These are phyloP conservation scores for Alectura lathami DNA, from an alignment of 2,113 vertebrate species.

Conservation along the genomic window DNA sequence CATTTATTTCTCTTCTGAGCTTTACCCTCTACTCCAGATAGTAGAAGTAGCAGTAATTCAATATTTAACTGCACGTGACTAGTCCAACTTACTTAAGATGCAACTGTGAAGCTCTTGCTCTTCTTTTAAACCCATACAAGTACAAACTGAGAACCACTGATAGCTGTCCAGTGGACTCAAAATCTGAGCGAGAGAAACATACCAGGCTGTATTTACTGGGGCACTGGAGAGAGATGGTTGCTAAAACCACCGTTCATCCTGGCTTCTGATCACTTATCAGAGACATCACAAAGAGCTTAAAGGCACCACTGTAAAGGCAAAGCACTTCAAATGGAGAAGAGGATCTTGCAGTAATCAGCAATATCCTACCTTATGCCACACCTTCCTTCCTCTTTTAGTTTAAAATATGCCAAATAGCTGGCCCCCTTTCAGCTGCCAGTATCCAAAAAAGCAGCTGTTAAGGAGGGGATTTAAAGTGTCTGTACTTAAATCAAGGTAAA, in stretches of 20 bases:
- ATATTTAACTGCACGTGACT: neutral
- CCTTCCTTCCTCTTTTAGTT: neutral
- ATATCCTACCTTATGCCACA: neutral
- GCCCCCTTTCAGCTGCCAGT: neutral
- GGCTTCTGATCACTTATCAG: neutral
- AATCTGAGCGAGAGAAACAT: neutral
- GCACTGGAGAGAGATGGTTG: neutral
- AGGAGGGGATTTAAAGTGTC: neutral
- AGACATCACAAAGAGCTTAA: neutral
- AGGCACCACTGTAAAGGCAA: slow-evolving; percentile 54
- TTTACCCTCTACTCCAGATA: neutral
- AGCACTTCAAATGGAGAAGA: neutral
- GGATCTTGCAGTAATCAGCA: neutral
- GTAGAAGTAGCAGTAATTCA: neutral
- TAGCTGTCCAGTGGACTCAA: neutral
- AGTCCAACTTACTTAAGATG: neutral
- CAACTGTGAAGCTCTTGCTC: neutral
- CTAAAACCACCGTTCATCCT: neutral
- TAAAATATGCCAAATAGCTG: neutral
- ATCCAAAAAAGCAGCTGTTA: neutral
- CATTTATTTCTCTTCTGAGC: neutral
- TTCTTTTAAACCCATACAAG: neutral
- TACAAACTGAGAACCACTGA: neutral
- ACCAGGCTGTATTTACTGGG: neutral
- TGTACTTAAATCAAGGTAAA: neutral